Percentiles rank a stretch among this genome's conserved stretches.
phyloP scores from a whole-genome alignment of 2,797 vertebrate genomes.

The Sebastes oblongus region DNA sequence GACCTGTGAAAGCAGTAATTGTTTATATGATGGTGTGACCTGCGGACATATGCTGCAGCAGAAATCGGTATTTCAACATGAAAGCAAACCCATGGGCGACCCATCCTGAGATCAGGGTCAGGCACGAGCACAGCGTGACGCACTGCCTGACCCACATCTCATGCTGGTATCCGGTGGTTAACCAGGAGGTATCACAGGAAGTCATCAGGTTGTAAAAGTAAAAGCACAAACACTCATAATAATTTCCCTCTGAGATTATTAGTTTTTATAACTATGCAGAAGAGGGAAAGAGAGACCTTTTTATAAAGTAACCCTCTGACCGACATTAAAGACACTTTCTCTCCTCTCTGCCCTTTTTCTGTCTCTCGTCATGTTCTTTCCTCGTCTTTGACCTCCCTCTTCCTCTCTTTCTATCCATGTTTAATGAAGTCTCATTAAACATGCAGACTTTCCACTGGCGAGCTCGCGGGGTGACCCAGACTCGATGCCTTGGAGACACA shows the following conservation, averaged over 20 bases:
- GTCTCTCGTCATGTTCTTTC: background rate
- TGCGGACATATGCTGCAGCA: background rate
- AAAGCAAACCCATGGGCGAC: background rate
- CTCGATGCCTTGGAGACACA: background rate
- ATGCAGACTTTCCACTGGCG: constrained; percentile 83
- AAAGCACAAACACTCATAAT: background rate
- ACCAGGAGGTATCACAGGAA: background rate
- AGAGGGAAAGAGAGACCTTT: background rate
- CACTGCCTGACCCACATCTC: constrained; percentile 21
- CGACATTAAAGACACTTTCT: background rate
- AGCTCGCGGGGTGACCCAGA: constrained; percentile 49
- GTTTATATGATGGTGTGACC: background rate
- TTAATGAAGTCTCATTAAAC: constrained; percentile 82
- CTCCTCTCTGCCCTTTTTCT: background rate
- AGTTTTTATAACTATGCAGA: background rate
- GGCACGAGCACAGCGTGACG: background rate
- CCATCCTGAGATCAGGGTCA: background rate
- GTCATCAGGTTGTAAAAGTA: background rate
- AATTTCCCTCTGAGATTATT: background rate
- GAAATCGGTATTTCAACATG: background rate
- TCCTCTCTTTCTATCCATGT: constrained; percentile 53
- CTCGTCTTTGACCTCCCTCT: constrained; percentile 20
- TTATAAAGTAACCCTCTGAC: background rate
- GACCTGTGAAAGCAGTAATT: background rate
- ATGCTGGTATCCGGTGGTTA: background rate